Base-by-base conservation (phyloP, 2,797 vertebrate genomes). In the Hydrocynus forskahlii region DNA sequence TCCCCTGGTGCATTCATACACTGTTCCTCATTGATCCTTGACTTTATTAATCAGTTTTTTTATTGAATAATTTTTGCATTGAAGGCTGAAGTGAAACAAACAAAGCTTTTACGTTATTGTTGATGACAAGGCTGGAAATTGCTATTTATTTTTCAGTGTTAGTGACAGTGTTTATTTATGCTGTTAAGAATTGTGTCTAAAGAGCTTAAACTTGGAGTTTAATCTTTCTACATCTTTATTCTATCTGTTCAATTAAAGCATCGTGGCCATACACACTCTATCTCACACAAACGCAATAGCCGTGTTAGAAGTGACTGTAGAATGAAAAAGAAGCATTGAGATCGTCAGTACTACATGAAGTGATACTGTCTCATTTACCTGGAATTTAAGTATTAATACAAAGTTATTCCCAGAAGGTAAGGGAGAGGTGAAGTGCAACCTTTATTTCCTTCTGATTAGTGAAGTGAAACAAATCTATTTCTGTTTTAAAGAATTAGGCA, bases 1-100 rank as follows among this genome's bases (percentile, higher is more conserved):
- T 25, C 40, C n/a, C 45, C 66, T 4, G 10, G 68, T 23, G 29
- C 52, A 38, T 60, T 76, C 74, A 50, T 55, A 23, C 25, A 55
- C 67, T 83, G 10, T 52, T 69, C 78, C 19, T 48, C 16, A 73
- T 71, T 62, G 52, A 54, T 45, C n/a, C 38, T 73, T n/a, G 16
- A 6, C 40, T n/a, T 57, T 73, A 21, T 57, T 57, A 10, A 5
- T 10, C 40, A 66, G 50, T 29, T 45, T 21, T n/a, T 64, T 40
- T 48, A 8, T 48, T 4, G 57, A 35, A 62, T 70, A 35, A 45
- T 48, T 70, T 43, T 55, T 10, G 17, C 60, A 64, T 16, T 19
- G 48, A 63, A 38, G 25, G 12, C 25, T 38, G n/a, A 16, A 23
- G 25, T 43, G 69, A 10, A 17, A 23, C 12, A 29, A 79, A 23